Conservation (phyloP, 2,797 vertebrate species). For the Rhinella marina region DNA sequence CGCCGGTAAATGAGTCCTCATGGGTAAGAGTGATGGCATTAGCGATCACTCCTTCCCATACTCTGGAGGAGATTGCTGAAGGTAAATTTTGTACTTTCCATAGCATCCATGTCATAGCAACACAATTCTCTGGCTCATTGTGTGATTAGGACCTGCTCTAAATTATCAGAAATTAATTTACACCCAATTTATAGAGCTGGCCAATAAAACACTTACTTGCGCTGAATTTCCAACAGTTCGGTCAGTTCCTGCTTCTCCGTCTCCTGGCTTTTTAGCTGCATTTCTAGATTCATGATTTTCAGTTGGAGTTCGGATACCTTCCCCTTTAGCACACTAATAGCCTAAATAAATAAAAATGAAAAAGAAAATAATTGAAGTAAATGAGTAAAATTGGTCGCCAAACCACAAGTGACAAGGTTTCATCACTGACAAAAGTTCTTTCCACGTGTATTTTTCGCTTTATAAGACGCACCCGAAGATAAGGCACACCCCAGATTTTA, state of each 20-base stretch:
- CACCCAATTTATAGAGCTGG: not conserved
- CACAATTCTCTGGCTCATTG: not conserved
- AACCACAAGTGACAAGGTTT: not conserved
- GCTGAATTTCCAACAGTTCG: conserved; percentile 85
- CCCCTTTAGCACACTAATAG: conserved; percentile 73
- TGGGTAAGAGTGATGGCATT: too few relatives aligned
- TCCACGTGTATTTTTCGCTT: too few relatives aligned
- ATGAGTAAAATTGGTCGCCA: too few relatives aligned
- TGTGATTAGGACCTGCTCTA: not conserved
- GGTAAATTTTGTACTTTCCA: too few relatives aligned
- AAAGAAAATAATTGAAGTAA: not conserved
- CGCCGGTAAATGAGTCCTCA: too few relatives aligned
- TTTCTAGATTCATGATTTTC: conserved; percentile 76
- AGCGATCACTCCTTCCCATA: too few relatives aligned
- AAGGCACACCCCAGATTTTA: too few relatives aligned
- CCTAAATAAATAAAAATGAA: conserved; percentile 64
- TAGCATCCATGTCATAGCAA: too few relatives aligned
- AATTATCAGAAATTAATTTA: not conserved
- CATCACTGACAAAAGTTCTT: not conserved
- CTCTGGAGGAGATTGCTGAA: too few relatives aligned
- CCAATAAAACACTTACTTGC: conserved; percentile 75
- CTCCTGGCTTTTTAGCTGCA: conserved; percentile 74
- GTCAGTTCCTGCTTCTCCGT: conserved; percentile 76
- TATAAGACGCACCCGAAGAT: too few relatives aligned
- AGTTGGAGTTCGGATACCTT: conserved; percentile 76